Percentiles rank a stretch among this genome's conserved stretches.
Conservation (phyloP, 2,888 invertebrate genomes). For the Ectobius pallidus region DNA sequence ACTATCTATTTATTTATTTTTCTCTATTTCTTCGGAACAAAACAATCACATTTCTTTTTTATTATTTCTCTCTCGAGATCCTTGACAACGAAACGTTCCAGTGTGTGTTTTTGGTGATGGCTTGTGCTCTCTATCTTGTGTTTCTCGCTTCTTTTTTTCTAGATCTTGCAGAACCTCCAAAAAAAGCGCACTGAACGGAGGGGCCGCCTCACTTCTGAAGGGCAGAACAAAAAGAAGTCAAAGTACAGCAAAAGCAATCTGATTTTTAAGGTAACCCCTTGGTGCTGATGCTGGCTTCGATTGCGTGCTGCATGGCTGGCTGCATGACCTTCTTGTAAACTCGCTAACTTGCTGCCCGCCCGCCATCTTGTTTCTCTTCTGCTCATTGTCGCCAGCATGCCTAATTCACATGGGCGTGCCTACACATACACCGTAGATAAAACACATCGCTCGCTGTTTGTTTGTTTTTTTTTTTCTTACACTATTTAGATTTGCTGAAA, state of each 20-base stretch:
- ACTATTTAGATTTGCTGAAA: constrained; percentile 11
- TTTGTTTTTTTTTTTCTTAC: background rate
- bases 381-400: constrained; percentile 37
- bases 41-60: constrained; percentile 16
- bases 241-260: constrained; percentile 96
- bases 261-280: constrained; percentile 93
- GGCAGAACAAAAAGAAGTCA: constrained; percentile 84
- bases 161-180: constrained; percentile 99
- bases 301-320: constrained; percentile 36
- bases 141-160: constrained; percentile 76
- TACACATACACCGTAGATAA: background rate
- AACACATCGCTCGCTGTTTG: background rate
- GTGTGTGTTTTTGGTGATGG: constrained; percentile 41
- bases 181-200: constrained; percentile 98
- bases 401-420: constrained; percentile 25
- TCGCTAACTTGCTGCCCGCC: constrained; percentile 41
- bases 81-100: constrained; percentile 25
- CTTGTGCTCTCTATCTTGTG: constrained; percentile 72
- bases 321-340: constrained; percentile 19
- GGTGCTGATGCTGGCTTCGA: constrained; percentile 41
- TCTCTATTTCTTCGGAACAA: constrained; percentile 26
- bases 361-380: constrained; percentile 44
- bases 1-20: constrained; percentile 24
- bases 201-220: constrained; percentile 94
- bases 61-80: constrained; percentile 8